Evolutionary conservation across 2,888 invertebrate genomes (phyloP), one percentile per base, ranked within the genome.

Genomic region (Hoplodrina ambigua): DNA sequence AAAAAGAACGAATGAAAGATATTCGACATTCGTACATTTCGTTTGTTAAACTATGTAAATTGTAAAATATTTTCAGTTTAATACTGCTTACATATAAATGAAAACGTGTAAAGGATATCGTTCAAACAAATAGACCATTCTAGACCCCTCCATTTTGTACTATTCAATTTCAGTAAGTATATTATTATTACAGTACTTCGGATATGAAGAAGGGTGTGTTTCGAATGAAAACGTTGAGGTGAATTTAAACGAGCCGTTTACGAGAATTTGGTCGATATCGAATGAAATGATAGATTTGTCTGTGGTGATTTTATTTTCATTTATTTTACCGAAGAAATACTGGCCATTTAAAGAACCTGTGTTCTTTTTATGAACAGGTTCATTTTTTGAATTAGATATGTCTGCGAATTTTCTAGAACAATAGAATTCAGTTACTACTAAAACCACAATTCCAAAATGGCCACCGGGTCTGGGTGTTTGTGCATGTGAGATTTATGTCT

Each of bases 171-270:
- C 41, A 54, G 63, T 72, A 67, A 82, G 80, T 78, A 72, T 73
- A 81, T 82, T 81, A 81, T 70, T 72, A 82, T 73, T 65, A 71
- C 58, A 63, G 71, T 62, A 71, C 73, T 72, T 70, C 50, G 61
- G 68, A 63, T 76, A 65, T 79, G 72, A 70, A 72, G 67, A 53
- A 68, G 81, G 69, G 60, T 72, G 61, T 79, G 65, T 81, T 81
- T 73, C 62, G 67, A 79, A 79, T 70, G 68, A 44, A 76, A 69
- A 67, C 37, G 66, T 67, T 58, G 60, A 66, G 60, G 73, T 79
- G 82, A 81, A 81, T 82, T 76, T 76, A 76, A 82, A 81, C 60
- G 80, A 80, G 33, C 70, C 10, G 44, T 76, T 81, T 82, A 76
- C 58, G n/a, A n/a, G 69, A 70, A 65, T 66, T 79, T 66, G 66